Base-by-base conservation (phyloP, 2,797 vertebrate species). In the Spinibarbus caldwelli region DNA sequence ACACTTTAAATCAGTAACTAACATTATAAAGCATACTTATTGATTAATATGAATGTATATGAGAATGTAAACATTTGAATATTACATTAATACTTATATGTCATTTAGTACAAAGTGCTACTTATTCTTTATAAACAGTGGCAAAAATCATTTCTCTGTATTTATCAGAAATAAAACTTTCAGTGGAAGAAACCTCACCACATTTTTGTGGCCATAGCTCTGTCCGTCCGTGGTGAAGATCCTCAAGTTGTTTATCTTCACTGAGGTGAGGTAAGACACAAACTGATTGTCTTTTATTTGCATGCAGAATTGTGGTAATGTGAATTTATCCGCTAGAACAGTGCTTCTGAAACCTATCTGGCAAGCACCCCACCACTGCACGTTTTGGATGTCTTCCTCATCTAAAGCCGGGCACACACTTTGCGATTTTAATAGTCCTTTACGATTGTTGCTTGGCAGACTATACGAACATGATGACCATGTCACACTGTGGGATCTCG, bases 151-250 rank as follows among this genome's bases (percentile, higher is more conserved):
- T 5, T 5, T 17, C n/a, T 78, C 0, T 64, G 19, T 64, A 31
- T 80, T 52, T 36, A n/a, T 23, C 45, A 81, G 79, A 21, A 41
- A 70, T 70, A 7, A 68, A 21, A 14, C n/a, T 45, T 29, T 72
- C 68, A 31, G 80, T 45, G n/a, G 68, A 82, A 45, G 68, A 72
- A 59, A 59, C 36, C 2, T 31, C 49, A 26, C 80, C 66, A 29
- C 0, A 31, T 2, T 70, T 38, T 1, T n/a, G 52, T 31, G 23
- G 0, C 47, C 49, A 4, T 41, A 82, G 49, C 52, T 82, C 80
- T 11, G 80, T 82, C 17, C 36, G 26, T 82, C 68, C 67, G 23
- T 82, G 80, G 80, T 72, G 67, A 72, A 43, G 67, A 45, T 68
- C 23, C 29, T 41, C 14, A 78, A 29, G n/a, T 26, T 23, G 31